Percentiles rank a stretch among this genome's conserved stretches.
Evolutionary conservation across 2,113 vertebrate genomes (phyloP).

Genomic region (Pteropus alecto): DNA sequence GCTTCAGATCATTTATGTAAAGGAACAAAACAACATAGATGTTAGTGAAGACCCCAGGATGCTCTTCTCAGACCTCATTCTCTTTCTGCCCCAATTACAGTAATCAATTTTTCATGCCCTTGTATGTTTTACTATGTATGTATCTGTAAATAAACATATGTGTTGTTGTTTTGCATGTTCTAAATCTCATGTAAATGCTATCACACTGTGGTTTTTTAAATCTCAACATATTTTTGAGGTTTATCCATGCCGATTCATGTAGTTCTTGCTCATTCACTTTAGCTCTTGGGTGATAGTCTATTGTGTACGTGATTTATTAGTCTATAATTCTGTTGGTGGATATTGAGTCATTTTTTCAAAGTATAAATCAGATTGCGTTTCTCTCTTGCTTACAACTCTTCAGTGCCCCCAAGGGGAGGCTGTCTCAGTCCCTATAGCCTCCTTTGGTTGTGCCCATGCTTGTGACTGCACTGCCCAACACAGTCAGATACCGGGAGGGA

Average conservation of each 20-base stretch:
- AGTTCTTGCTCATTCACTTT: neutral
- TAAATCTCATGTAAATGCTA: neutral
- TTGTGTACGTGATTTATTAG: neutral
- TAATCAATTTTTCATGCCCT: neutral
- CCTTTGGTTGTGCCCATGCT: neutral
- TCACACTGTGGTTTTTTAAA: neutral
- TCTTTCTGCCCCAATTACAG: neutral
- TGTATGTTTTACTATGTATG: neutral
- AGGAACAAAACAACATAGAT: neutral
- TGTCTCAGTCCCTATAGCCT: accelerated
- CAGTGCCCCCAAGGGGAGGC: too few species aligned
- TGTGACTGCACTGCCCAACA: neutral
- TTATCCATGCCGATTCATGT: neutral
- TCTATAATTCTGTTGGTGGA: neutral
- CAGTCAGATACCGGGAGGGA: neutral
- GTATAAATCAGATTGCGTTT: neutral
- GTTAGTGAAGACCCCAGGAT: neutral
- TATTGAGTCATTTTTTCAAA: neutral
- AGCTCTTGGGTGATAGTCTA: neutral
- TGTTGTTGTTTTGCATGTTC: neutral
- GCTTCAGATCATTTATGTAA: neutral
- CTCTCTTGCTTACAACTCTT: neutral
- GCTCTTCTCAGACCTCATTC: neutral
- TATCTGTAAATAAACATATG: neutral
- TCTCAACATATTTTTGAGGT: neutral